These are phyloP conservation scores for Phaonia tiefii DNA, from an alignment of 2,888 invertebrate species.

Conservation along the genomic window DNA sequence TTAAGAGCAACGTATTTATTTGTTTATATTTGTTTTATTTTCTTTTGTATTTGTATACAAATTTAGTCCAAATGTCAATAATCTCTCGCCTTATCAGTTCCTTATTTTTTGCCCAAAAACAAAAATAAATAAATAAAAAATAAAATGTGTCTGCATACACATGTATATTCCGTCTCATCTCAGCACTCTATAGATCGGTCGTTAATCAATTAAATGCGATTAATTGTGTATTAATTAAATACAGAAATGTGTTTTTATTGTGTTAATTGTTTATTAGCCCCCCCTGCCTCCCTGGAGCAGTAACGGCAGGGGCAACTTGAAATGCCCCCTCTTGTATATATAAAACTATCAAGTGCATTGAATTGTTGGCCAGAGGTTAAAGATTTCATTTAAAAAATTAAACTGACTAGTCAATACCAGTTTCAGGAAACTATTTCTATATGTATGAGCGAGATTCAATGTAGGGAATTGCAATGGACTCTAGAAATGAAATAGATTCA, in stretches of 20 bases:
- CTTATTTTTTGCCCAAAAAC: too few species aligned
- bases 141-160: too few species aligned
- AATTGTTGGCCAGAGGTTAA: slow-evolving; percentile 10
- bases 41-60: too few species aligned
- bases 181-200: too few species aligned
- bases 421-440: neutral
- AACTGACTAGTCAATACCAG: neutral
- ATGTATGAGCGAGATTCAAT: too few species aligned
- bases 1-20: too few species aligned
- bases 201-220: neutral
- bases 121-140: too few species aligned
- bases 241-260: neutral
- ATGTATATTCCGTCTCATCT: too few species aligned
- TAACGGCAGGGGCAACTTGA: neutral
- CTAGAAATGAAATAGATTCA: too few species aligned
- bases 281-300: neutral
- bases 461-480: too few species aligned
- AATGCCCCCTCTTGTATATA: slow-evolving; percentile 3
- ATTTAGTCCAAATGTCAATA: too few species aligned
- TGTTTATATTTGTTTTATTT: too few species aligned
- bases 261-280: neutral
- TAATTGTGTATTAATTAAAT: neutral
- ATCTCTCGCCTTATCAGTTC: neutral
- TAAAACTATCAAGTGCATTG: neutral
- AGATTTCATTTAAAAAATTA: neutral